Base-by-base conservation (phyloP, 53 echinoderm and acorn worm genomes). In the Echinometra lucunter region DNA sequence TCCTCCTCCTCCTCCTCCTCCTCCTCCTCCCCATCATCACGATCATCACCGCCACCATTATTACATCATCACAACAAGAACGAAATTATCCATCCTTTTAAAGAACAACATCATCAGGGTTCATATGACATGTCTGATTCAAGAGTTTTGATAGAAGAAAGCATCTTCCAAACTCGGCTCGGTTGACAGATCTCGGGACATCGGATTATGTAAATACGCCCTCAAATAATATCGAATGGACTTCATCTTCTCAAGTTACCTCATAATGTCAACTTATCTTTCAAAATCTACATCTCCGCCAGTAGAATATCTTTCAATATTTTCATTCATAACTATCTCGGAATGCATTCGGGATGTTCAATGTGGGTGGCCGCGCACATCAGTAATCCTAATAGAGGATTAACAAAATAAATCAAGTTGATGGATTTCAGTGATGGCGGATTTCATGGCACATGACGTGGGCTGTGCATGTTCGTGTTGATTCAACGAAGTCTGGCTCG, bases 241-340 rank as follows among this genome's bases (percentile, higher is more conserved):
- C 42, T 40, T 40, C 38, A 42, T 40, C 42, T 42, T 78, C 38
- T 78, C 78, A 42, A 78, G 42, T 78, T 78, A 40, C 78, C 21
- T 19, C 35, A 78, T 40, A 42, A 21, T 78, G 38, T 6, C 78
- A 78, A 78, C 72, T 72, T 72, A 72, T 72, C 35, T 38, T 78
- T 42, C 78, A 40, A 1, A 38, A 78, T 78, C 78, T 40, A 40
- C 44, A 38, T 78, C 78, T 42, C 38, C 78, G 42, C 78, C 21
- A 42, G 10, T 78, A 34, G 69, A 28, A 69, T 78, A 38, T 42
- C 78, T 40, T 78, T 78, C 78, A 88, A 88, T 88, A 88, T 88
- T 88, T 88, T 88, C 88, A 55, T 88, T 88, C 88, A 88, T 88
- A 88, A 88, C 88, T 56, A 88, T 32, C n/a, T 6, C 3, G 88